phyloP scores from a whole-genome alignment of 2,113 vertebrate genomes.

The Perognathus longimembris region DNA sequence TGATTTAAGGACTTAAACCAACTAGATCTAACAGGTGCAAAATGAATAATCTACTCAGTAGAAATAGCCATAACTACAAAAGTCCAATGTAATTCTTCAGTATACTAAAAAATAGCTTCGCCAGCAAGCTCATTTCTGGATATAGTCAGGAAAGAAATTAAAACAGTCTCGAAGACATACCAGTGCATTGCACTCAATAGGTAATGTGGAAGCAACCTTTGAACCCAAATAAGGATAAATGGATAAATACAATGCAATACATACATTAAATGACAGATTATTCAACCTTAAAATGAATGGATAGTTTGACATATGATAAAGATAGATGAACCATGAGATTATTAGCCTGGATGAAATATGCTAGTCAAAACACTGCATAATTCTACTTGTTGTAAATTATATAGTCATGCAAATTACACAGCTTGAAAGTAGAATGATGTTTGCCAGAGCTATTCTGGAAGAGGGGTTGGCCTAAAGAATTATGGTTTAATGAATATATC shows the following conservation, averaged over 20 bases:
- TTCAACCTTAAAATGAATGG: not conserved
- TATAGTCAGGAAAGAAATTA: not conserved
- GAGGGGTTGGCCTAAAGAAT: not conserved
- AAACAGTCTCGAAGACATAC: not conserved
- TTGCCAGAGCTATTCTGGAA: not conserved
- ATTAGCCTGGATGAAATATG: not conserved
- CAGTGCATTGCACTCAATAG: not conserved
- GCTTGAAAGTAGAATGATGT: not conserved
- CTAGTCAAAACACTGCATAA: not conserved
- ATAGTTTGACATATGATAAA: not conserved
- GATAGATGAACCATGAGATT: not conserved
- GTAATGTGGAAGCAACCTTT: not conserved
- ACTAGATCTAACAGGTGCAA: not conserved
- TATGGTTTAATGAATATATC: not conserved
- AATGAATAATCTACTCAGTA: not conserved
- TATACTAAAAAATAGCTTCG: not conserved
- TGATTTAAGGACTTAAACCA: not conserved
- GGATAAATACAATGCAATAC: not conserved
- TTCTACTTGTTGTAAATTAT: not conserved
- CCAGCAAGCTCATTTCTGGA: not conserved
- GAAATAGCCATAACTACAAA: not conserved
- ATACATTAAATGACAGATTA: not conserved
- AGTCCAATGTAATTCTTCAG: not conserved
- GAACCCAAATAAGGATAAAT: not conserved
- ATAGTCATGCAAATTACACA: not conserved